phyloP scores from a whole-genome alignment of 2,888 invertebrate species.

The Tipula unca region DNA sequence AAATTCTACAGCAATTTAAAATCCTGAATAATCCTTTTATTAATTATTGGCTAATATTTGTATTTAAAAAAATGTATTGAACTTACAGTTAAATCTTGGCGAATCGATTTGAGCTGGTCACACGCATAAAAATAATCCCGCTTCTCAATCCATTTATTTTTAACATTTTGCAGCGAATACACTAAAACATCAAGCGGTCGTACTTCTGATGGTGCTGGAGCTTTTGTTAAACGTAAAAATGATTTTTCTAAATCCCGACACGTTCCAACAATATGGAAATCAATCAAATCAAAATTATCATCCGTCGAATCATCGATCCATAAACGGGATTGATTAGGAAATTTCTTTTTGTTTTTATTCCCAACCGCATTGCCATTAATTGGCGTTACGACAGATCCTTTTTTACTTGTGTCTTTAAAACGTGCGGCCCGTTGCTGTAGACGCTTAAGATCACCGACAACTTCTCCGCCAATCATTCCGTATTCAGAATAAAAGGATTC shows the following conservation, averaged over 20 bases:
- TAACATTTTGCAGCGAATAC: slow-evolving; percentile 81
- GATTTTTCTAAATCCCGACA: slow-evolving; percentile 92
- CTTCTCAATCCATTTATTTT: slow-evolving; percentile 79
- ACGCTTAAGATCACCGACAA: slow-evolving; percentile 67
- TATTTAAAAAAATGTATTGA: neutral
- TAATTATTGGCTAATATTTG: too few species aligned
- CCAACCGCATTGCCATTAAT: neutral
- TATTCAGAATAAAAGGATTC: slow-evolving; percentile 59
- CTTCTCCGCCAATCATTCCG: slow-evolving; percentile 52
- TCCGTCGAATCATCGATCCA: slow-evolving; percentile 51
- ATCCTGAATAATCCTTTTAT: too few species aligned
- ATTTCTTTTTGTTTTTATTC: slow-evolving; percentile 22
- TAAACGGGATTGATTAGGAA: slow-evolving; percentile 17
- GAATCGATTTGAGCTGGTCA: slow-evolving; percentile 96
- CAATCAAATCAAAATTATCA: slow-evolving; percentile 70
- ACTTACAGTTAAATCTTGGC: slow-evolving; percentile 95
- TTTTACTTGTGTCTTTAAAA: slow-evolving; percentile 49
- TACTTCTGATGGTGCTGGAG: slow-evolving; percentile 85
- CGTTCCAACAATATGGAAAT: slow-evolving; percentile 88
- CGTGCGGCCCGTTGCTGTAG: slow-evolving; percentile 84
- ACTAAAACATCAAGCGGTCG: slow-evolving; percentile 80
- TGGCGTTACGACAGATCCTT: neutral
- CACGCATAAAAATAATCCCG: slow-evolving; percentile 95
- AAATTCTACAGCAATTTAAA: too few species aligned
- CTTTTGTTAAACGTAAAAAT: slow-evolving; percentile 91